These are phyloP conservation scores for Melikaiella ostensackeni DNA, from an alignment of 2,888 invertebrate species.

Conservation along the genomic window DNA sequence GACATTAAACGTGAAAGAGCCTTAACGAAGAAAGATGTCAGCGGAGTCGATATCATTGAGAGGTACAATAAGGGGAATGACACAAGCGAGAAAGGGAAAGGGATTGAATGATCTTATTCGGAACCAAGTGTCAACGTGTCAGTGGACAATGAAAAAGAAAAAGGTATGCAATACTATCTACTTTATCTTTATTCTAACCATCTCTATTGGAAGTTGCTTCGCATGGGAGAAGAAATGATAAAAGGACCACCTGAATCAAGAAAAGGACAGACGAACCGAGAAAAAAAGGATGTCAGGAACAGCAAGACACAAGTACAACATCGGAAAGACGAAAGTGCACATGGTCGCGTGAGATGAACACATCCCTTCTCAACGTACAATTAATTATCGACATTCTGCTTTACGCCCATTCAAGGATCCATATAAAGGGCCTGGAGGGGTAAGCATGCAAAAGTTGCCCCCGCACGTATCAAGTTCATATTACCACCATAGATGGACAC, in stretches of 20 bases:
- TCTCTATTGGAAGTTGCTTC: conserved; percentile 21
- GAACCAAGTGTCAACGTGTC: conserved; percentile 48
- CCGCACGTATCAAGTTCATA: too few species aligned
- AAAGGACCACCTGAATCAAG: conserved; percentile 12
- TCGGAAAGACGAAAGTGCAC: conserved; percentile 51
- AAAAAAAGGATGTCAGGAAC: conserved; percentile 39
- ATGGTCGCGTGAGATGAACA: conserved; percentile 69
- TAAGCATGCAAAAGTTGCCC: too few species aligned
- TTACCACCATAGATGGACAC: too few species aligned
- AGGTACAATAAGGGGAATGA: conserved; percentile 5
- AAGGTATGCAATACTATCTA: conserved; percentile 40
- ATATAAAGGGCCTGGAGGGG: too few species aligned
- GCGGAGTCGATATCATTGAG: conserved; percentile 6
- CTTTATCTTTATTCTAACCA: neutral
- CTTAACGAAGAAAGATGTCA: conserved; percentile 11
- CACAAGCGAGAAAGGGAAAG: conserved; percentile 37
- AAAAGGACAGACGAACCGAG: conserved; percentile 22
- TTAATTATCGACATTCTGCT: conserved; percentile 69
- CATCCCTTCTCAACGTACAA: conserved; percentile 71
- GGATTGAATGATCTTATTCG: conserved; percentile 46
- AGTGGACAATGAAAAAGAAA: conserved; percentile 44
- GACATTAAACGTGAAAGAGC: neutral
- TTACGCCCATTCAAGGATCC: conserved; percentile 8
- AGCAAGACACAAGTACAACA: conserved; percentile 30
- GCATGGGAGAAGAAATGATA: conserved; percentile 12